A percentile compares a stretch with the other conserved stretches of the same genome.
phyloP scores from a whole-genome alignment of 2,888 invertebrate species.

The Lutraria lutraria region DNA sequence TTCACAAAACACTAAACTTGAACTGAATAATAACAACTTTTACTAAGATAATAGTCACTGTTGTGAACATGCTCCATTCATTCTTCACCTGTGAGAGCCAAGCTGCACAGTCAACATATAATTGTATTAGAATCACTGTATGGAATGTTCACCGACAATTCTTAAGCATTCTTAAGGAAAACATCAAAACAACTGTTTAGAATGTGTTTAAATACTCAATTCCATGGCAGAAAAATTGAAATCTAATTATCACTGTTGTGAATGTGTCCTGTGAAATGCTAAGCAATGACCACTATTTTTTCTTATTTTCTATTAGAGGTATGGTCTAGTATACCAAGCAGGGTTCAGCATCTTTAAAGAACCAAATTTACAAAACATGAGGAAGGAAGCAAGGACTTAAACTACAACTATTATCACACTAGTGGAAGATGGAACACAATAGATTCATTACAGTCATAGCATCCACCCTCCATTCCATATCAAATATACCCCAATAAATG shows the following conservation, averaged over 20 bases:
- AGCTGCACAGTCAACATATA: not conserved
- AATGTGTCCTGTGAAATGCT: not conserved
- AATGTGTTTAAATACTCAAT: not conserved
- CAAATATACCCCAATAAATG: too few species aligned
- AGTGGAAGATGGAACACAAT: too few species aligned
- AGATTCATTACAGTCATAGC: too few species aligned
- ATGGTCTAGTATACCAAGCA: too few species aligned
- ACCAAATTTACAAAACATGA: too few species aligned
- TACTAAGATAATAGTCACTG: constrained; percentile 3
- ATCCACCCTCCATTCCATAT: too few species aligned
- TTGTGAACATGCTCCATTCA: not conserved
- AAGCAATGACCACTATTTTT: too few species aligned
- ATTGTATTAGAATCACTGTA: not conserved
- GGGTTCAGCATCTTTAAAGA: too few species aligned
- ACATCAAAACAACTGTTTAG: not conserved
- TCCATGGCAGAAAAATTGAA: not conserved
- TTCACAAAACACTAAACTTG: constrained; percentile 12
- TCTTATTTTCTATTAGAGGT: too few species aligned
- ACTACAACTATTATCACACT: too few species aligned
- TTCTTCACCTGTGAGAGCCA: not conserved
- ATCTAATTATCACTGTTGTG: not conserved
- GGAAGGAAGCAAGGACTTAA: too few species aligned
- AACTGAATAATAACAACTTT: not conserved
- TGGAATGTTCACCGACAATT: not conserved
- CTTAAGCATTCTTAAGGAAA: not conserved